Evolutionary conservation across 1,140 invertebrate genomes (phyloP), one percentile per base, ranked within the genome.

Genomic region (Thaumetopoea pityocampa): DNA sequence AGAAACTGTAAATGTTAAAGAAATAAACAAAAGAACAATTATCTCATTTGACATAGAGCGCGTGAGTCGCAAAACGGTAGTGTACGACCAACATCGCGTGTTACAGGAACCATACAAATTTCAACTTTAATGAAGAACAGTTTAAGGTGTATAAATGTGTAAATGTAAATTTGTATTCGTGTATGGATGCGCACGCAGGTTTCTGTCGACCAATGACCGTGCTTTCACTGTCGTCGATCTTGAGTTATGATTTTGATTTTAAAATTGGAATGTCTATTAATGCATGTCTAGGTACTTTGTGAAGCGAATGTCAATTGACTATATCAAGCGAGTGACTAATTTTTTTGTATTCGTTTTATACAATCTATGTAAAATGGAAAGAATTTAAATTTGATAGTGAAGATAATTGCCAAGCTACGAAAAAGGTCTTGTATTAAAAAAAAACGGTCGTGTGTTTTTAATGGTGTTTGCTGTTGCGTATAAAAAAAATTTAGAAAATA

Each of bases 191-290:
- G 61, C 74, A 74, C 71, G 76, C 72, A 76, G 61, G 40, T 37
- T 59, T 44, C 47, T 51, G 47, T 36, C 77, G 71, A 78, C 73
- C 77, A 78, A 81, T 78, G 77, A 78, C 77, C 71, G 77, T 66
- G 69, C 77, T 81, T 81, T 81, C 77, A 72, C 77, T 76, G 66
- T 55, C 70, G 67, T 59, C 76, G 67, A 77, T 79, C 67, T 80
- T 77, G 52, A 46, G 52, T 60, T 66, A 58, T 54, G 60, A 68
- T 76, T 78, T 76, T 71, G 63, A 73, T 74, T 65, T 65, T 69
- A 64, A 76, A 79, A 66, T 71, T 64, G 53, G 64, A 73, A 70
- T 62, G 55, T 43, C 38, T 52, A 61, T n/a, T n/a, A n/a, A n/a
- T n/a, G n/a, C n/a, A n/a, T n/a, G n/a, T n/a, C n/a, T n/a, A n/a